These are phyloP conservation scores for Fistularia tabacaria DNA, from an alignment of 2,797 vertebrate genomes.

Conservation along the genomic window DNA sequence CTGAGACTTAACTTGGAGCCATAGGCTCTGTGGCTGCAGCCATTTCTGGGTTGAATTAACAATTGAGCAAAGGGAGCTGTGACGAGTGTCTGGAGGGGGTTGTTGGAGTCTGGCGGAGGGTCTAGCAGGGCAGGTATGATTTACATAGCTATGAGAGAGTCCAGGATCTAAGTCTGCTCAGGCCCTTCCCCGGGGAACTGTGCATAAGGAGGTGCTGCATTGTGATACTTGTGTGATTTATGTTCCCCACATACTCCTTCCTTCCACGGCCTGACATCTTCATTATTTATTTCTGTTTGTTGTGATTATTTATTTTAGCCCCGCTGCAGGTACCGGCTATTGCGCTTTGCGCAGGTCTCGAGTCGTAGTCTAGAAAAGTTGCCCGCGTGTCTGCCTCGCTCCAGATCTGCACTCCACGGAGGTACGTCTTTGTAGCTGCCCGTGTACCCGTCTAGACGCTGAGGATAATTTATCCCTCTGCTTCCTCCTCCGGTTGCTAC, in stretches of 20 bases:
- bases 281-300: slow-evolving; percentile 69
- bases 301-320: slow-evolving; percentile 67
- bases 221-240: slow-evolving; percentile 75
- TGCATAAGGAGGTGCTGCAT: slow-evolving; percentile 63
- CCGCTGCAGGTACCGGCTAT: slow-evolving; percentile 33
- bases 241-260: slow-evolving; percentile 46
- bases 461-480: slow-evolving; percentile 66
- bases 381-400: slow-evolving; percentile 35
- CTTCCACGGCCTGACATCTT: slow-evolving; percentile 59
- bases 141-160: slow-evolving; percentile 72
- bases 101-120: slow-evolving; percentile 52
- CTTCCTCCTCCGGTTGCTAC: slow-evolving; percentile 53
- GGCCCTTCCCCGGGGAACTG: slow-evolving; percentile 53
- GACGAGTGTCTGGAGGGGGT: slow-evolving; percentile 59
- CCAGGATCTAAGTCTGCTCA: slow-evolving; percentile 67
- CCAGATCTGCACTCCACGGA: slow-evolving; percentile 54
- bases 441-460: slow-evolving; percentile 59
- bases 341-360: slow-evolving; percentile 44
- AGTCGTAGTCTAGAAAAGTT: slow-evolving; percentile 37
- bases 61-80: slow-evolving; percentile 54
- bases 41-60: slow-evolving; percentile 73
- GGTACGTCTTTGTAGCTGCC: slow-evolving; percentile 61
- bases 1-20: slow-evolving; percentile 56
- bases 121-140: slow-evolving; percentile 66
- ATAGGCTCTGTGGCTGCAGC: slow-evolving; percentile 48